These are phyloP conservation scores for Anagrus nilaparvatae DNA, from an alignment of 1,140 invertebrate species.

Conservation along the genomic window DNA sequence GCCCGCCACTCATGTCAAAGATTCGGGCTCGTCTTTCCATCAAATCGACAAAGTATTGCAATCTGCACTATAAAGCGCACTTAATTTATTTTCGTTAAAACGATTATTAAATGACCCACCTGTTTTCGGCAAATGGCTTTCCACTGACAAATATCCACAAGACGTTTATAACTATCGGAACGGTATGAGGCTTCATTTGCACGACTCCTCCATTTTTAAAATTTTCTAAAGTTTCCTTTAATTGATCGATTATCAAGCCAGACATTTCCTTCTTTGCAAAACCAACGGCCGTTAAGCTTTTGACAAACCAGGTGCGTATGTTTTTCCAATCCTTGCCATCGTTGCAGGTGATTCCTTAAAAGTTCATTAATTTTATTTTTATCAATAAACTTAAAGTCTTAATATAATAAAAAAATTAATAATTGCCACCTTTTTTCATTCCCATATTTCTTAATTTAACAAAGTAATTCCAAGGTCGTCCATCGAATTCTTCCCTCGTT, in stretches of 20 bases:
- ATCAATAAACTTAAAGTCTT: too few relatives aligned
- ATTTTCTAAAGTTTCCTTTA: slow-evolving; percentile 40
- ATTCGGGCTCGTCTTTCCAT: slow-evolving; percentile 51
- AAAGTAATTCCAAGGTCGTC: slow-evolving; percentile 64
- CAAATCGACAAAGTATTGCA: slow-evolving; percentile 50
- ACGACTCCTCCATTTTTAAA: slow-evolving; percentile 37
- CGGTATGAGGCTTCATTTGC: slow-evolving; percentile 37
- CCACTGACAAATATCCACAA: slow-evolving; percentile 65
- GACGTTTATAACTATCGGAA: slow-evolving; percentile 59
- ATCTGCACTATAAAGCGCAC: slow-evolving; percentile 19
- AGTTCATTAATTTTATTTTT: neutral
- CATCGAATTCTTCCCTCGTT: slow-evolving; percentile 54
- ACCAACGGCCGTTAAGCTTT: slow-evolving; percentile 59
- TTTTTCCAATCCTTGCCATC: slow-evolving; percentile 67
- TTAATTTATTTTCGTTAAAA: neutral
- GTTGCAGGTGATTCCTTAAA: slow-evolving; percentile 59
- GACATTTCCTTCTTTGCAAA: slow-evolving; percentile 66
- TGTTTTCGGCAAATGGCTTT: slow-evolving; percentile 36
- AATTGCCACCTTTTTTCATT: slow-evolving; percentile 46
- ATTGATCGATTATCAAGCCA: slow-evolving; percentile 56
- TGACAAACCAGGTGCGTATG: slow-evolving; percentile 61
- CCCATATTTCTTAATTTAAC: slow-evolving; percentile 58
- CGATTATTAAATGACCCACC: slow-evolving; percentile 17
- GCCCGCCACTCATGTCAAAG: slow-evolving; percentile 61
- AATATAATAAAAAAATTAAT: slow-evolving; percentile 8